Base-by-base conservation (phyloP, 2,113 vertebrate species). In the Epinephelus fuscoguttatus region DNA sequence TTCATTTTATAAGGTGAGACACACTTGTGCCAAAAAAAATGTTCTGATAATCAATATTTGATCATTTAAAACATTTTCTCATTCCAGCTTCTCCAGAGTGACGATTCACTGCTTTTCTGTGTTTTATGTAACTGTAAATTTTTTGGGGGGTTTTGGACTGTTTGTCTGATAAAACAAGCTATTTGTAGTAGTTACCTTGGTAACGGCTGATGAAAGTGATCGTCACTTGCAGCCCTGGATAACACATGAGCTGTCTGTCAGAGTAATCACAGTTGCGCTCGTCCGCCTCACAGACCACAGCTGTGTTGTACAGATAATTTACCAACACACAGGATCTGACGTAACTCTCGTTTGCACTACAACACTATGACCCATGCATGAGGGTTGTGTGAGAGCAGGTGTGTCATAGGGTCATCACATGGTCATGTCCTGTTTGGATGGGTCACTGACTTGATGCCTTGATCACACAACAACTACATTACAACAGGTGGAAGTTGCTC, bases 401-500 rank as follows among this genome's bases (percentile, higher is more conserved):
- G 42, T 72, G 84, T 85, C 30, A 70, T 19, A 1, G 1, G 47
- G 68, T 84, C 27, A 60, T 14, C 5, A 6, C 17, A 10, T 49
- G 67, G 21, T 68, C 76, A 74, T 15, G 4, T 37, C 70, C 15
- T 6, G 14, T 18, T 81, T 21, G 2, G 23, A 72, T 75, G 25
- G 19, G 23, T 37, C 66, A 17, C 3, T 68, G 13, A 61, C 52
- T 40, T 0, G 1, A 12, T 45, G 12, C 2, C n/a, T 30, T 52
- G 8, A 66, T 70, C 1, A 11, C 4, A n/a, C 61, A 78, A 81
- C 69, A 82, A 61, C 33, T 42, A 19, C 3, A 9, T 82, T 88
- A 27, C 89, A 84, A 84, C 50, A 85, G 40, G 4, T 66, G 25
- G 70, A 81, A 82, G 27, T 52, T 18, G 47, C 57, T 81, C 0